Percentiles rank a stretch among this genome's conserved stretches.
Evolutionary conservation across 64 coral and sea anemone species (phyloP).

Genomic region (Pocillopora damicornis): DNA sequence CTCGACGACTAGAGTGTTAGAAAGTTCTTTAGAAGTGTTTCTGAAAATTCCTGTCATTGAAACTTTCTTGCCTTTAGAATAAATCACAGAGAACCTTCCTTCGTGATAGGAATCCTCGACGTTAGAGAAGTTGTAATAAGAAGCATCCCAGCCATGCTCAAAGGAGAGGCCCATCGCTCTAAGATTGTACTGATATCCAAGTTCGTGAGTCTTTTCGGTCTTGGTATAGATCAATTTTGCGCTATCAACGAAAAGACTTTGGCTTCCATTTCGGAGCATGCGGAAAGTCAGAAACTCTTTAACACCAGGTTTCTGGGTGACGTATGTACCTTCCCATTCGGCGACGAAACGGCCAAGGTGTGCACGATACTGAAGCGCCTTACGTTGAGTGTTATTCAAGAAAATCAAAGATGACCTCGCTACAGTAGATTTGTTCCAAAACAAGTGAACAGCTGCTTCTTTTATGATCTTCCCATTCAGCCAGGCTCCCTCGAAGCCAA

Average conservation of each 20-base stretch:
- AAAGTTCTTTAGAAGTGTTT: constrained; percentile 47
- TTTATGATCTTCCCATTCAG: constrained; percentile 52
- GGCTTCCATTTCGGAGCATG: constrained; percentile 65
- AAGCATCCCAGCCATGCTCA: constrained; percentile 64
- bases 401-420: not conserved
- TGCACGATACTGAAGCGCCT: constrained; percentile 40
- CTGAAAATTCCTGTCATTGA: constrained; percentile 52
- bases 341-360: constrained; percentile 42
- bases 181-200: constrained; percentile 40
- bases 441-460: constrained; percentile 49
- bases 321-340: constrained; percentile 5
- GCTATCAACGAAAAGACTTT: constrained; percentile 50
- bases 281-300: constrained; percentile 33
- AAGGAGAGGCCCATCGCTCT: constrained; percentile 48
- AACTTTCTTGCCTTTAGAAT: constrained; percentile 51
- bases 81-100: constrained; percentile 48
- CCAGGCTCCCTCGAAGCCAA: constrained; percentile 48
- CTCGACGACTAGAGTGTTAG: constrained; percentile 49
- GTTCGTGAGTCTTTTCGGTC: constrained; percentile 18
- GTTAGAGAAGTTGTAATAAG: constrained; percentile 61
- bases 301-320: not conserved
- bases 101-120: constrained; percentile 49
- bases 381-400: constrained; percentile 3
- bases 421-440: constrained; percentile 59
- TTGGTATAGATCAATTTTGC: constrained; percentile 49